Conservation (phyloP, 2,888 invertebrate genomes). For the Hemistola chrysoprasaria region DNA sequence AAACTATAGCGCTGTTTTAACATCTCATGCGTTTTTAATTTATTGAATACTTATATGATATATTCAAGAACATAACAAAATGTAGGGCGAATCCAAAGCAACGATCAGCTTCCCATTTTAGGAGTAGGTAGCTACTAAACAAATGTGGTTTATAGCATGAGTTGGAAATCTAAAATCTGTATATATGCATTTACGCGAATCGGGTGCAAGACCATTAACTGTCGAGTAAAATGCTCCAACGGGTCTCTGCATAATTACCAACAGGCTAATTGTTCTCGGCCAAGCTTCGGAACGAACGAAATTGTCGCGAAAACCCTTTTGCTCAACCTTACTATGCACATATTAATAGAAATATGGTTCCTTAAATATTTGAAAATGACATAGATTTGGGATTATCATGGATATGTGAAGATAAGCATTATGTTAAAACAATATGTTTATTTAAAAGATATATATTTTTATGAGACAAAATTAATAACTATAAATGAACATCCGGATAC, state of each 20-base stretch:
- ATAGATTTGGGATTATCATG: too few species aligned
- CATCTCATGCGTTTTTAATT: too few species aligned
- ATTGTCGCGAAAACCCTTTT: conserved; percentile 30
- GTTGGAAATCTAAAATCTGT: conserved; percentile 31
- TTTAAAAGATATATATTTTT: too few species aligned
- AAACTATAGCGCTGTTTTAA: conserved; percentile 34
- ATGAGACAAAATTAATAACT: too few species aligned
- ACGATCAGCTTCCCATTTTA: conserved; percentile 15
- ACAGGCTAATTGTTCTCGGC: conserved; percentile 59
- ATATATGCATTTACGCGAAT: conserved; percentile 54
- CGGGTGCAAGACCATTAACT: conserved; percentile 54
- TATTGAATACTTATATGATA: too few species aligned
- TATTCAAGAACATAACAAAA: too few species aligned
- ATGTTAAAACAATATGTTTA: too few species aligned
- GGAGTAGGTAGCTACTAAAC: conserved; percentile 28
- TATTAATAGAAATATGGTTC: too few species aligned
- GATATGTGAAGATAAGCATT: too few species aligned
- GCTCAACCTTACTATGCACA: too few species aligned
- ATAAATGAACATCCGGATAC: too few species aligned
- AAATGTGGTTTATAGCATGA: conserved; percentile 33
- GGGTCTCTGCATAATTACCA: conserved; percentile 63
- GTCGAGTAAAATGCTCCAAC: conserved; percentile 51
- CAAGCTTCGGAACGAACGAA: conserved; percentile 40
- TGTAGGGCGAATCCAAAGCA: conserved; percentile 1
- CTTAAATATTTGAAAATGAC: too few species aligned